Evolutionary conservation across 1,140 invertebrate species (phyloP), one percentile per base, ranked within the genome.

Genomic region (Cataglyphis hispanica): DNA sequence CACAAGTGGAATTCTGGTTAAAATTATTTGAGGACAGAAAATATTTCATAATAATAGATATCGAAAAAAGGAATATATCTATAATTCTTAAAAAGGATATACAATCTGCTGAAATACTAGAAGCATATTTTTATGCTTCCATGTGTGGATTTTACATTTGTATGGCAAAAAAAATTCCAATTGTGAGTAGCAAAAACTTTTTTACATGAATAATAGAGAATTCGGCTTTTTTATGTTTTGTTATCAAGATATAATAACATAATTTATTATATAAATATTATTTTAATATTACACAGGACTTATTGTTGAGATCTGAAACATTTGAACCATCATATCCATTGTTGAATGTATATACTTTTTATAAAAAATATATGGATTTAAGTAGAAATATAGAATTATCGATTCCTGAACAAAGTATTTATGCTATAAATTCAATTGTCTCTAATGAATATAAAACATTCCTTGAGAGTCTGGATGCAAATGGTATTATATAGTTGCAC

Each of bases 51-150:
- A 81, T 96, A 34, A 91, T 95, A n/a, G 93, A 95, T 92, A 66
- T 93, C 34, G 87, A 94, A 64, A 89, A 86, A 40, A 94, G 92
- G 70, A 93, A 85, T 40, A 94, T 96, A 87, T 94, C 94, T 89
- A 91, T 96, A 13, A 88, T 92, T 61, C 91, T 96, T 8, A 89
- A 94, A 86, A 94, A 95, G 89, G 92, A 94, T 75, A 91, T 93
- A 74, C 91, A 66, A 34, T 67, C 95, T 22, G 80, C 87, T 53
- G 94, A 95, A 86, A 89, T 96, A 19, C 88, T 97, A 4, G 92
- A 95, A 89, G 95, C 95, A 8, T 96, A 96, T 92, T 96, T 96
- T 75, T 93, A 96, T 90, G 95, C 95, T 43, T 93, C 95, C 27
- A 89, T 96, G 84, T 91, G 94, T 66, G 96, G 93, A 8, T 91